Evolutionary conservation across 2,113 vertebrate genomes (phyloP), one percentile per base, ranked within the genome.

Genomic region (Irena cyanogastra): DNA sequence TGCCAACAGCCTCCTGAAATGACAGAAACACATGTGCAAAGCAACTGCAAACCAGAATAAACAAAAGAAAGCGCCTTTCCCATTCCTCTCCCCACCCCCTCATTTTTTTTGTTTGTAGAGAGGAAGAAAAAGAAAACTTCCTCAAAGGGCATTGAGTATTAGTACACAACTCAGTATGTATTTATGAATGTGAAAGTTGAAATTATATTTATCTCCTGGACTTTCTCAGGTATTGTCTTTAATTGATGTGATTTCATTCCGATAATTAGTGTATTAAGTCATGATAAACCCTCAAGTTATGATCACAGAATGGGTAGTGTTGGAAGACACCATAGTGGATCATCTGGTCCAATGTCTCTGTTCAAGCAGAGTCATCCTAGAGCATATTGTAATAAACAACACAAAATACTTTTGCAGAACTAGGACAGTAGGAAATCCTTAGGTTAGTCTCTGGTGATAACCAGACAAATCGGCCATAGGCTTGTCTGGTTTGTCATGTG

Each of bases 11-110:
- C 68, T 81, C 83, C 44, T 64, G 90, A 95, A 96, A 86, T 27
- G 86, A 90, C 56, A 91, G 86, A 96, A 91, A 89, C 89, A 60
- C 84, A 79, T 89, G 90, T 65, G 52, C 31, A 78, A 64, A 91
- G 35, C 42, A 61, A 69, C 13, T 90, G 64, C 42, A 87, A 93
- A 47, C 22, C 74, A 57, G 41, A 83, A 75, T 90, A 89, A 94
- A 92, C 41, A 57, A 52, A 54, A 20, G 31, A 53, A 86, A 87
- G 35, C 59, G 8, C 8, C 21, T 33, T 83, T 68, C 14, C 30
- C 11, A 35, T 49, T 59, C 13, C 2, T 7, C n/a, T 7, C 1
- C 1, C 4, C 7, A 10, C 4, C 3, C 5, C 1, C 8, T 10
- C 12, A 54, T 59, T 22, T 45, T 50, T 23, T 59, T 77, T 13